A percentile compares a stretch with the other conserved stretches of the same genome.
phyloP scores from a whole-genome alignment of 2,113 vertebrate genomes.

The Octodon degus region DNA sequence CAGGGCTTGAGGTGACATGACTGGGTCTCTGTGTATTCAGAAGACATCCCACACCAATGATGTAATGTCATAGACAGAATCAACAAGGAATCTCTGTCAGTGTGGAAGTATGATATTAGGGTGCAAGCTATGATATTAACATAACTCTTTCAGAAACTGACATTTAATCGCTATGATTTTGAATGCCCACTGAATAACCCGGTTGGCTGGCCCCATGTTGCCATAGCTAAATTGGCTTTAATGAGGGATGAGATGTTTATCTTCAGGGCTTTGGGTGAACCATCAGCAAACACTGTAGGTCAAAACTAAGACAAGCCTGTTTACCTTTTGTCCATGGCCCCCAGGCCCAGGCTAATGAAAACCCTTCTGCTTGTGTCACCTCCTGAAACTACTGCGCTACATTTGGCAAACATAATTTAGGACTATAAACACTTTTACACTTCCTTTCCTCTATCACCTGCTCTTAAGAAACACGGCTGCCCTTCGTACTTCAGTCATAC shows the following conservation, averaged over 20 bases:
- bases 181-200: slow-evolving; percentile 62
- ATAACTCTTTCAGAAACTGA: slow-evolving; percentile 57
- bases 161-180: slow-evolving; percentile 56
- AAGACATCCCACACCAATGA: background rate
- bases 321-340: slow-evolving; percentile 37
- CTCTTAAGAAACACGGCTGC: slow-evolving; percentile 16
- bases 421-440: slow-evolving; percentile 1
- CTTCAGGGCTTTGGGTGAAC: slow-evolving; percentile 39
- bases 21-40: slow-evolving; percentile 20
- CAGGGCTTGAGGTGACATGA: slow-evolving; percentile 34
- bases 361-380: background rate
- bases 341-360: slow-evolving; percentile 47
- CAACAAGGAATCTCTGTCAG: slow-evolving; percentile 45
- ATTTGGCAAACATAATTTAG: slow-evolving; percentile 40
- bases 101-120: slow-evolving; percentile 59
- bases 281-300: slow-evolving; percentile 40
- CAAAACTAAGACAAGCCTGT: slow-evolving; percentile 60
- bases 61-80: slow-evolving; percentile 35
- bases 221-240: slow-evolving; percentile 57
- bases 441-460: slow-evolving; percentile 8
- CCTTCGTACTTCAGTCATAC: background rate
- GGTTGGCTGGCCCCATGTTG: background rate
- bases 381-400: background rate
- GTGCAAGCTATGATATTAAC: slow-evolving; percentile 49
- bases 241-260: slow-evolving; percentile 68